These are phyloP conservation scores for Phalera bucephala DNA, from an alignment of 2,888 invertebrate genomes.

Conservation along the genomic window DNA sequence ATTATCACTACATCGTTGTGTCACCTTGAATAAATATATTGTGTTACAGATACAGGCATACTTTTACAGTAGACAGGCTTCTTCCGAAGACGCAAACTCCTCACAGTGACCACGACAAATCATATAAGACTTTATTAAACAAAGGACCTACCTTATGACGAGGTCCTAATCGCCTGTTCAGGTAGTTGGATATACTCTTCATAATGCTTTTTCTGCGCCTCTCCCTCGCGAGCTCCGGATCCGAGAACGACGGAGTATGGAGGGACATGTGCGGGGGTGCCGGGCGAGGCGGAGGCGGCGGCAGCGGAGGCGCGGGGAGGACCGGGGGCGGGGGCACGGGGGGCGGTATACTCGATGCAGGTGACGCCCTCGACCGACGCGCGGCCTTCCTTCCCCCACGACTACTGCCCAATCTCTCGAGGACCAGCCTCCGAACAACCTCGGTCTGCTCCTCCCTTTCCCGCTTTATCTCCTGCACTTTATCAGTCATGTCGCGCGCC, in stretches of 20 bases:
- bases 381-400: slow-evolving; percentile 41
- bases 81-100: too few relatives aligned
- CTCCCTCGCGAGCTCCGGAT: slow-evolving; percentile 80
- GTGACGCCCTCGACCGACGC: slow-evolving; percentile 43
- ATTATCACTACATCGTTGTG: too few relatives aligned
- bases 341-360: slow-evolving; percentile 40
- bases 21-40: too few relatives aligned
- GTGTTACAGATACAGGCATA: too few relatives aligned
- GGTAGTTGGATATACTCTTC: slow-evolving; percentile 92
- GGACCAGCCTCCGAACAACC: slow-evolving; percentile 91
- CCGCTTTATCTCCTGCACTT: slow-evolving; percentile 89
- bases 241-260: slow-evolving; percentile 77
- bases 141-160: slow-evolving; percentile 80
- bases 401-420: slow-evolving; percentile 86
- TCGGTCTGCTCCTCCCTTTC: slow-evolving; percentile 93
- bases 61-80: too few relatives aligned
- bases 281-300: slow-evolving; percentile 45
- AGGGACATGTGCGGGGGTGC: slow-evolving; percentile 52
- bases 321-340: slow-evolving; percentile 55
- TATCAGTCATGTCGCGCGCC: slow-evolving; percentile 76
- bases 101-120: not conserved
- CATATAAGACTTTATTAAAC: too few relatives aligned
- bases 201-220: slow-evolving; percentile 92
- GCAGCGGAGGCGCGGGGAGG: slow-evolving; percentile 33
- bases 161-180: slow-evolving; percentile 87